Evolutionary conservation across 35 echinoderm and acorn worm species (phyloP).

Genomic region (Lytechinus pictus): DNA sequence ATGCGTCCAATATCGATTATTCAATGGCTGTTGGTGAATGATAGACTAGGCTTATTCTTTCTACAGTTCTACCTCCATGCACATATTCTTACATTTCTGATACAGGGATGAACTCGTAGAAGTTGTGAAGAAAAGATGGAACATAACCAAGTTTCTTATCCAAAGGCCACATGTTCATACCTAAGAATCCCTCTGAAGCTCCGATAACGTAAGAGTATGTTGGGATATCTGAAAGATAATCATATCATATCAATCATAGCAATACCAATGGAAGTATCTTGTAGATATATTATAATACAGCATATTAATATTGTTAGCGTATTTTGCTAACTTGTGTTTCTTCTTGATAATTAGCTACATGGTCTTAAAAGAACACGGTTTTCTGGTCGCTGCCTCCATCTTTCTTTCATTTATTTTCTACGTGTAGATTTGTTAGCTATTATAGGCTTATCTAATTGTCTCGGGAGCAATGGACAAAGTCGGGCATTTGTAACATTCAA

Average conservation of each 20-base stretch:
- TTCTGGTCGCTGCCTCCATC: too few relatives aligned
- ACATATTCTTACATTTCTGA: constrained; percentile 44
- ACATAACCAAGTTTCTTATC: constrained; percentile 40
- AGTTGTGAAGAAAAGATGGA: neutral
- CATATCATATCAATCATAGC: neutral
- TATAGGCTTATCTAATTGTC: too few relatives aligned
- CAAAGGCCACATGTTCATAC: constrained; percentile 55
- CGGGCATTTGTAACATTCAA: too few relatives aligned
- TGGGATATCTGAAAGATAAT: constrained; percentile 27
- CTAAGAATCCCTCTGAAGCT: constrained; percentile 56
- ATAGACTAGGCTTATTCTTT: too few relatives aligned
- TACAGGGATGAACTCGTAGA: constrained; percentile 68
- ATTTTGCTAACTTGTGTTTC: too few relatives aligned
- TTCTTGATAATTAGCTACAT: too few relatives aligned
- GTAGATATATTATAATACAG: neutral
- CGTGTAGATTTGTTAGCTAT: too few relatives aligned
- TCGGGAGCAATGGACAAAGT: too few relatives aligned
- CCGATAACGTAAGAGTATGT: constrained; percentile 48
- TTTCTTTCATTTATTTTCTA: too few relatives aligned
- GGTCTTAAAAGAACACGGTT: too few relatives aligned
- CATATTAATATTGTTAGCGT: neutral
- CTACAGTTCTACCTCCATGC: too few relatives aligned
- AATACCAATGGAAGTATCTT: neutral
- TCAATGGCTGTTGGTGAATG: neutral
- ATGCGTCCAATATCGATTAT: neutral